Base-by-base conservation (phyloP, 2,797 vertebrate genomes). In the Capromys pilorides region DNA sequence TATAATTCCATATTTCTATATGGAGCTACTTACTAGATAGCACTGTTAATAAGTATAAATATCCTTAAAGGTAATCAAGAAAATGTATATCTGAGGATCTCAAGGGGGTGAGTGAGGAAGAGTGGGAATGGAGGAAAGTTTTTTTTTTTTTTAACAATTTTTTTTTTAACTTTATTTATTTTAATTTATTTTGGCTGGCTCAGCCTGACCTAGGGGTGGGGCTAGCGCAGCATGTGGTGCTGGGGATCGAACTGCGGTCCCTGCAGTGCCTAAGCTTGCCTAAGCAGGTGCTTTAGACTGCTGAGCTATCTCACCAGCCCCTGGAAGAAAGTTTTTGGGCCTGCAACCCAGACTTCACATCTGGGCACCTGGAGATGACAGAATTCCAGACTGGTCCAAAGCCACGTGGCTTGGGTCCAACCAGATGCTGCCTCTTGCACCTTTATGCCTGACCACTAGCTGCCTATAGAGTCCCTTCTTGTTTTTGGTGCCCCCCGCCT, bases 31-130 rank as follows among this genome's bases (percentile, higher is more conserved):
- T 61, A 9, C 94, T 61, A 92, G 66, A 96, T 2, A 61, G 57
- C 11, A 59, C 45, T 41, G 49, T 33, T 51, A 31, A 45, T 73
- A 86, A 88, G 67, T 67, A 73, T 9, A 88, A 79, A 66, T 66
- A 33, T 41, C 71, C 91, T 93, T 90, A 80, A 90, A 78, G n/a
- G 57, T 79, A 90, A 80, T 24, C 45, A 11, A 39, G 28, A 90
- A 83, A 66, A 33, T 54, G 62, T 11, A 0, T 36, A 92, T 75
- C 28, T 45, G 22, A 49, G 80, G 41, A 86, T 79, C 4, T 6
- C 75, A 77, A 77, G 49, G 22, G 82, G 19, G 51, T 75, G 66
- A n/a, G 26, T 66, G 64, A 82, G 77, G 77, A 73, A 62, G 26
- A 71, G 41, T 26, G 19, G 41, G 39, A 54, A 31, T 0, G 13